Evolutionary conservation across 2,888 invertebrate genomes (phyloP).

Genomic region (Drosophila falleni): DNA sequence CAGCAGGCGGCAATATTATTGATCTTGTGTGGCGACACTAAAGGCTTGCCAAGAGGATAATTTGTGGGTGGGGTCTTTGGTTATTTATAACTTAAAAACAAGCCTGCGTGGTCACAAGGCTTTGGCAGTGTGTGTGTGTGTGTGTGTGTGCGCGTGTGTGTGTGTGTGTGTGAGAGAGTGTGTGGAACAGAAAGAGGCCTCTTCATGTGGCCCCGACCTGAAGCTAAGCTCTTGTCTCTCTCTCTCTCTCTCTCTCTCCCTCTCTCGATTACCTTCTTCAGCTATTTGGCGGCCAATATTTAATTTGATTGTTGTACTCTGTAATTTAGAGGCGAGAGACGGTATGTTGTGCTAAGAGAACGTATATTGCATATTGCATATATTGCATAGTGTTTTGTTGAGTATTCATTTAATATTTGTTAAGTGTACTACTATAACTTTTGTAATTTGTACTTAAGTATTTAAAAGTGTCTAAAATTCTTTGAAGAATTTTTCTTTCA

Average conservation of each 20-base stretch:
- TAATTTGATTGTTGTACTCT: conserved; percentile 35
- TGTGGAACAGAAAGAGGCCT: conserved; percentile 4
- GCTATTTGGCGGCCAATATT: conserved; percentile 32
- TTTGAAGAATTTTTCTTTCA: too few relatives aligned
- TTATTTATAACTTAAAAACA: conserved; percentile 55
- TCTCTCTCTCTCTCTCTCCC: too few relatives aligned
- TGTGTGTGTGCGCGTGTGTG: neutral
- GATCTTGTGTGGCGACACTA: conserved; percentile 32
- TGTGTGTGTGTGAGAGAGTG: neutral
- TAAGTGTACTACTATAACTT: neutral
- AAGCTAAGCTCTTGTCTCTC: neutral
- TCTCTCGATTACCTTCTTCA: conserved; percentile 8
- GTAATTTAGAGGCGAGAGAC: neutral
- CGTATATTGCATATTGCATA: too few relatives aligned
- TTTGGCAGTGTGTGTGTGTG: neutral
- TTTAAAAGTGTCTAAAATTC: too few relatives aligned
- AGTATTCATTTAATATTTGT: neutral
- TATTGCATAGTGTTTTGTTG: too few relatives aligned
- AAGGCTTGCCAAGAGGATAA: conserved; percentile 50
- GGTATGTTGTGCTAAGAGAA: neutral
- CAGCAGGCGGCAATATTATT: conserved; percentile 1
- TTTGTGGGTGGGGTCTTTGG: conserved; percentile 47
- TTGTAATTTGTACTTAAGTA: neutral
- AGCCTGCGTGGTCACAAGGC: conserved; percentile 38
- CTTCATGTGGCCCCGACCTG: conserved; percentile 9